Base-by-base conservation (phyloP, 2,113 vertebrate species). In the Seriola aureovittata region DNA sequence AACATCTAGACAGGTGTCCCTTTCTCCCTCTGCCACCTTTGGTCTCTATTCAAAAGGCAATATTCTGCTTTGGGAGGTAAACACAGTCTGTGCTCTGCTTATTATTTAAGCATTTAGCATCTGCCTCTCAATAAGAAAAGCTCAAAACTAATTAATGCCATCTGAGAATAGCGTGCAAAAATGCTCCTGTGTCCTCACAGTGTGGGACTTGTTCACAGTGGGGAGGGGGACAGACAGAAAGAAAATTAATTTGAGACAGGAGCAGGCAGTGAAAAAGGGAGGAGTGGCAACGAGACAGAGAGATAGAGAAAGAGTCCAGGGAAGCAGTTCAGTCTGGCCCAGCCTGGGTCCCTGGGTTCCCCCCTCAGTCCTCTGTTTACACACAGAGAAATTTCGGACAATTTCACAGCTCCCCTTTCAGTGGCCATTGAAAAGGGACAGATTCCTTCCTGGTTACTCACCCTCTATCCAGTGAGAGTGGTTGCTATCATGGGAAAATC, bases 381-480 rank as follows among this genome's bases (percentile, higher is more conserved):
- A 92, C 93, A 90, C 91, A 90, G 88, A 90, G 91, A 95, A 91
- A 93, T 94, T 95, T 95, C 74, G 82, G 88, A 94, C 93, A 93
- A 96, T 95, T 95, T 95, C 94, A 95, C 94, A 94, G 93, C 93
- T 93, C 82, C 80, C 92, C 84, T 93, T 95, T 96, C 93, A 95
- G 89, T 25, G 63, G 85, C 85, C 90, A 84, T 84, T 95, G 93
- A 95, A 95, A 95, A 88, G 94, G 90, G 82, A 89, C 92, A 87
- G 94, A 95, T 95, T 95, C 94, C 91, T 94, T 95, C 94, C 94
- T 94, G 94, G 94, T 93, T 95, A 93, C 94, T 93, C 93, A 93
- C 92, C 90, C 91, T 89, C 82, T 85, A 71, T 88, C 91, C 91
- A 76, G 78, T 52, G 77, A 88, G 85, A 88, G 89, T 74, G 82